Evolutionary conservation across 1,140 invertebrate species (phyloP).

Genomic region (Achatina immaculata): DNA sequence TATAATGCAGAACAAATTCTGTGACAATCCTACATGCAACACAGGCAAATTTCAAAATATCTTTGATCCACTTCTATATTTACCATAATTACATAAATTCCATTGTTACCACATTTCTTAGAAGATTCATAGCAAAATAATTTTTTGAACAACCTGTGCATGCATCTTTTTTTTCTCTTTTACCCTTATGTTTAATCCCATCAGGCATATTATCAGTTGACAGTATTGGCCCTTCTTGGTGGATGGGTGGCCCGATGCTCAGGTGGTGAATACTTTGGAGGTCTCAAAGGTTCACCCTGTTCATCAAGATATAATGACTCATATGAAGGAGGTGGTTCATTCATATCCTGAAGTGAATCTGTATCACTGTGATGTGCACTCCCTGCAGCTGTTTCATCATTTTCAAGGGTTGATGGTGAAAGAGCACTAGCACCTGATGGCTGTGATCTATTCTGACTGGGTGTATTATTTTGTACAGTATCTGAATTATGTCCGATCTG

Average conservation of each 20-base stretch:
- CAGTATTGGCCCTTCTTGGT: constrained; percentile 18
- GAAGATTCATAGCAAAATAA: no score
- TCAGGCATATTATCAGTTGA: constrained; percentile 27
- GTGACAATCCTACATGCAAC: no score
- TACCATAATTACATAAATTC: no score
- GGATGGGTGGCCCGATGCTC: constrained; percentile 10
- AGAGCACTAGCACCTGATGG: neutral
- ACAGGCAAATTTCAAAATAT: no score
- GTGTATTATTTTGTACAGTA: neutral
- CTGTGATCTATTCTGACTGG: neutral
- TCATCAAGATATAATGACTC: constrained; percentile 27
- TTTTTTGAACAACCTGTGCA: no score
- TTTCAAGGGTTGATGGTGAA: neutral
- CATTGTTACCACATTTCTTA: no score
- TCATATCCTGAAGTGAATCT: constrained; percentile 12
- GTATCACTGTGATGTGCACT: constrained; percentile 6
- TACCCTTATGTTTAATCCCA: no score
- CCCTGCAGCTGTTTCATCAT: neutral
- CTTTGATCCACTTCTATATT: no score
- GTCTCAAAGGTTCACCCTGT: neutral
- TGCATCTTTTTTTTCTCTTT: no score
- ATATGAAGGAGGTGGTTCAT: constrained; percentile 29
- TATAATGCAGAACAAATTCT: no score
- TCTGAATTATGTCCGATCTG: neutral
- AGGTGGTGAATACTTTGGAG: constrained; percentile 25